Evolutionary conservation across 2,797 vertebrate genomes (phyloP), one percentile per base, ranked within the genome.

Genomic region (Rhabdophis nuchalis): DNA sequence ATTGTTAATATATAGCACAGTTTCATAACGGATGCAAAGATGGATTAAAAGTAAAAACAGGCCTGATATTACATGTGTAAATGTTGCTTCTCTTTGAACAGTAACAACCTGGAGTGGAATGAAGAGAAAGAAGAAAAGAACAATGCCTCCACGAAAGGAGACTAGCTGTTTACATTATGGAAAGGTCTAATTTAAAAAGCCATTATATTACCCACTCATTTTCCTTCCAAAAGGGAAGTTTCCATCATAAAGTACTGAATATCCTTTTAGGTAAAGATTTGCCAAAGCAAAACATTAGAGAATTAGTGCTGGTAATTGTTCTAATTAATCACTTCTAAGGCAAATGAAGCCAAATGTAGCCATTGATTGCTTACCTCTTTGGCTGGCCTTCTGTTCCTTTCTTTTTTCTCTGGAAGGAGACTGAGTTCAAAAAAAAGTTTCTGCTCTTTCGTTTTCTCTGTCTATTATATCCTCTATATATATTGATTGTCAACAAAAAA

Each of bases 291-390:
- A 20, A 20, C 46, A 46, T 13, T 57, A 72, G 8, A 85, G 52
- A 20, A 68, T 57, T 64, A 87, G 29, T 29, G 90, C 18, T 54
- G 94, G 52, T 89, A 20, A 10, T 10, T 52, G 90, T 16, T 54
- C 14, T 87, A 50, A 68, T 52, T 68, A 18, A 89, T 93, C 57
- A 92, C 46, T 52, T 85, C 52, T 16, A 94, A 94, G 93, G 56
- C 91, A 92, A 68, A 56, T 13, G 87, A 36, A 58, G 20, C 9
- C 29, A 1, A 46, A 0, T 91, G 53, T 87, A 86, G 27, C 87
- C 29, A 46, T 12, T 90, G 53, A 90, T 94, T 91, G 95, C 96
- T 97, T 92, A 97, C 96, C 96, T 96, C 86, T 93, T 93, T 58
- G 89, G 32, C 89, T 93, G 90, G 90, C 64, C 91, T 95, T 90